Evolutionary conservation across 2,797 vertebrate genomes (phyloP).

Genomic region (Threskiornis aethiopicus): DNA sequence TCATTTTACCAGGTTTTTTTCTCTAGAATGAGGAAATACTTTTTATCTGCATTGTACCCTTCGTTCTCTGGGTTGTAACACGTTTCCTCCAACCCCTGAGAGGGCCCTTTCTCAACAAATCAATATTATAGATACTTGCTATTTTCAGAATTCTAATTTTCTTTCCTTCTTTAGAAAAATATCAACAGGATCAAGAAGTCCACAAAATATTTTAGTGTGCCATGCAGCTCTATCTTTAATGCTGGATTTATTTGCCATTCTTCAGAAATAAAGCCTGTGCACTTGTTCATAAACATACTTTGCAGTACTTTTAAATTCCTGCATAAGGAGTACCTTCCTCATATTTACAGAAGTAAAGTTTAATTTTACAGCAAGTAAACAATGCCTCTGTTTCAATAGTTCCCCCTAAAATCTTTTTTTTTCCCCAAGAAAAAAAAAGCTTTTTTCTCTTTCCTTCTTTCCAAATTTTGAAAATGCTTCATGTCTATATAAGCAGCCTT

Average conservation of each 20-base stretch:
- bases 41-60: not conserved
- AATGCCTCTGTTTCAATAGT: not conserved
- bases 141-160: not conserved
- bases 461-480: not conserved
- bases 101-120: not conserved
- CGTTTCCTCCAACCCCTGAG: not conserved
- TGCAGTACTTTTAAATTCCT: not conserved
- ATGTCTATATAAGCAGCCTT: not conserved
- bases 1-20: not conserved
- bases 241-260: not conserved
- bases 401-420: not conserved
- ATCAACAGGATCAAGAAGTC: not conserved
- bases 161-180: not conserved
- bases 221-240: not conserved
- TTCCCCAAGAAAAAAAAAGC: not conserved
- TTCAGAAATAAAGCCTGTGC: not conserved
- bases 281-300: not conserved
- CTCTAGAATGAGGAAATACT: not conserved
- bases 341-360: not conserved
- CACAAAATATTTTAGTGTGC: not conserved
- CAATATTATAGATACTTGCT: not conserved
- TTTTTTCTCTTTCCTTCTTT: not conserved
- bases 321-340: not conserved
- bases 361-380: not conserved
- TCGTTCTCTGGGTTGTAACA: not conserved